Evolutionary conservation across 2,888 invertebrate genomes (phyloP).

Genomic region (Balanococcus diminutus): DNA sequence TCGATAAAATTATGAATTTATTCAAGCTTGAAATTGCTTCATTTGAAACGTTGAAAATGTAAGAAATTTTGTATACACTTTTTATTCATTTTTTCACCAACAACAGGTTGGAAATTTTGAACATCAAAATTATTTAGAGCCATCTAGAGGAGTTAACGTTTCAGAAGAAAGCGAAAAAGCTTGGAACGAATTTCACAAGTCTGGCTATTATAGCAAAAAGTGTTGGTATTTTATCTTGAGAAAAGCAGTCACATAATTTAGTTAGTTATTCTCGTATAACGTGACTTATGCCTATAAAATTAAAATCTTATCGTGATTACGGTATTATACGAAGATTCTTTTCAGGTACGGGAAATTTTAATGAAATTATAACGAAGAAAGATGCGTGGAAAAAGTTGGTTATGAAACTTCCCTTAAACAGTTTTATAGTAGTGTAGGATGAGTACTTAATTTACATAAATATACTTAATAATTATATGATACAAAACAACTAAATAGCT

Average conservation of each 20-base stretch:
- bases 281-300: conserved; percentile 34
- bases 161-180: not conserved
- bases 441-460: not conserved
- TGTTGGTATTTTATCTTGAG: not conserved
- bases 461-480: not conserved
- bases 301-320: conserved; percentile 24
- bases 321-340: conserved; percentile 23
- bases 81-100: too few species aligned
- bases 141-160: too few species aligned
- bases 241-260: not conserved
- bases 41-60: too few species aligned
- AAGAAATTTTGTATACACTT: too few species aligned
- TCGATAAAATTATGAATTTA: too few species aligned
- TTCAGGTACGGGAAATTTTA: conserved; percentile 12
- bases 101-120: not conserved
- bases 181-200: not conserved
- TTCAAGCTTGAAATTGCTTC: too few species aligned
- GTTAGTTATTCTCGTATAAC: not conserved
- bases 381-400: conserved; percentile 7
- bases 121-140: not conserved
- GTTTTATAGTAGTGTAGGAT: not conserved
- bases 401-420: not conserved
- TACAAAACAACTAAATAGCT: not conserved
- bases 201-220: not conserved
- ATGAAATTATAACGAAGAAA: not conserved